phyloP scores from a whole-genome alignment of 2,113 vertebrate genomes.

The Mesitornis unicolor region DNA sequence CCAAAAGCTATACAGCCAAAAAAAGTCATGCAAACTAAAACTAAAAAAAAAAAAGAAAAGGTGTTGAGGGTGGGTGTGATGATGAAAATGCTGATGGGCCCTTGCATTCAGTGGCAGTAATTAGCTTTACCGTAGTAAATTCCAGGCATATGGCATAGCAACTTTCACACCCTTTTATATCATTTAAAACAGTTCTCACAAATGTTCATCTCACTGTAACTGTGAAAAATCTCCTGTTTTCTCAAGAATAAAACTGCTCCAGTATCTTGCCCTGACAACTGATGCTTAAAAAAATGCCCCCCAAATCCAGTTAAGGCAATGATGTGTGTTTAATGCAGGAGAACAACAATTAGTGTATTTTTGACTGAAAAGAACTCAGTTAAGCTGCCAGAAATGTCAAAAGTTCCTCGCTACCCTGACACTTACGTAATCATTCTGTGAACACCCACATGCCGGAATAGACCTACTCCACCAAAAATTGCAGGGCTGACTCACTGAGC shows the following conservation, averaged over 20 bases:
- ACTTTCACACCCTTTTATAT: not conserved
- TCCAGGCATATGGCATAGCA: slow-evolving; percentile 42
- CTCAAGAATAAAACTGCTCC: slow-evolving; percentile 24
- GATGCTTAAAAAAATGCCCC: slow-evolving; percentile 35
- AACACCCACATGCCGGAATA: slow-evolving; percentile 76
- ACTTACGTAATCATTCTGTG: slow-evolving; percentile 79
- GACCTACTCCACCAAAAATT: slow-evolving; percentile 76
- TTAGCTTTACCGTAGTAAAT: slow-evolving; percentile 51
- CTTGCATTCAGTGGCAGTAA: slow-evolving; percentile 26
- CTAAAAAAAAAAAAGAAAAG: not conserved
- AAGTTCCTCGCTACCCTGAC: slow-evolving; percentile 74
- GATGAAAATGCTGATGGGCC: slow-evolving; percentile 17
- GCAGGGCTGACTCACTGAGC: slow-evolving; percentile 71
- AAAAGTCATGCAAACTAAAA: not conserved
- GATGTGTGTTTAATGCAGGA: slow-evolving; percentile 67
- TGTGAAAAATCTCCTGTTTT: slow-evolving; percentile 44
- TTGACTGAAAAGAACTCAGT: slow-evolving; percentile 71
- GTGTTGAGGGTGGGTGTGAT: slow-evolving; percentile 6
- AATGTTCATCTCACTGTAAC: slow-evolving; percentile 25
- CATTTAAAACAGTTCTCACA: slow-evolving; percentile 31
- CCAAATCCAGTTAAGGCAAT: slow-evolving; percentile 51
- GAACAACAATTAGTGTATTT: slow-evolving; percentile 70
- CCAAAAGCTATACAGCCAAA: not conserved
- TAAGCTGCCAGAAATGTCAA: slow-evolving; percentile 77
- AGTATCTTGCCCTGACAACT: slow-evolving; percentile 48